phyloP scores from a whole-genome alignment of 92 coral and sea anemone genomes.

The Desmophyllum pertusum region DNA sequence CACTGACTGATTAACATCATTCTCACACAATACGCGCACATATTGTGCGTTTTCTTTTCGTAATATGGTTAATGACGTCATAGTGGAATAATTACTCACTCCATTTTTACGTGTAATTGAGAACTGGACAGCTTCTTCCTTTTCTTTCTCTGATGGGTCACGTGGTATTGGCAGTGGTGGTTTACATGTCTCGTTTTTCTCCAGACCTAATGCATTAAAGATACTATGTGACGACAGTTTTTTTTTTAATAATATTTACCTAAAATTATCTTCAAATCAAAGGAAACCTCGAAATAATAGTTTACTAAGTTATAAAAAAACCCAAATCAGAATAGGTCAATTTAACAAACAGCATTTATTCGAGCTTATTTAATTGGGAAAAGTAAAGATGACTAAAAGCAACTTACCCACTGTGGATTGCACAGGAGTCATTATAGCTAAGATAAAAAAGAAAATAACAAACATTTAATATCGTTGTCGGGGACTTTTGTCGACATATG shows the following conservation, averaged over 20 bases:
- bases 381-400: neutral
- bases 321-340: too few relatives aligned
- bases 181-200: neutral
- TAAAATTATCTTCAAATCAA: too few relatives aligned
- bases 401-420: neutral
- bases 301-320: too few relatives aligned
- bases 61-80: too few relatives aligned
- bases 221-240: neutral
- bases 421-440: neutral
- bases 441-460: neutral
- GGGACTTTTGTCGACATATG: too few relatives aligned
- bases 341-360: too few relatives aligned
- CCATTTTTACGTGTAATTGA: neutral
- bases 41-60: too few relatives aligned
- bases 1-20: too few relatives aligned
- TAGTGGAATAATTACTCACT: neutral
- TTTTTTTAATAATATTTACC: neutral
- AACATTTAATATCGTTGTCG: neutral
- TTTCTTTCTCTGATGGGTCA: neutral
- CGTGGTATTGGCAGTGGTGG: neutral
- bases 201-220: constrained; percentile 11
- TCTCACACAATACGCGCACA: too few relatives aligned
- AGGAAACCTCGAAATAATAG: neutral
- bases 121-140: constrained; percentile 19
- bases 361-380: too few relatives aligned